Evolutionary conservation across 1,140 invertebrate genomes (phyloP), one percentile per base, ranked within the genome.

Genomic region (Drosophila varians): DNA sequence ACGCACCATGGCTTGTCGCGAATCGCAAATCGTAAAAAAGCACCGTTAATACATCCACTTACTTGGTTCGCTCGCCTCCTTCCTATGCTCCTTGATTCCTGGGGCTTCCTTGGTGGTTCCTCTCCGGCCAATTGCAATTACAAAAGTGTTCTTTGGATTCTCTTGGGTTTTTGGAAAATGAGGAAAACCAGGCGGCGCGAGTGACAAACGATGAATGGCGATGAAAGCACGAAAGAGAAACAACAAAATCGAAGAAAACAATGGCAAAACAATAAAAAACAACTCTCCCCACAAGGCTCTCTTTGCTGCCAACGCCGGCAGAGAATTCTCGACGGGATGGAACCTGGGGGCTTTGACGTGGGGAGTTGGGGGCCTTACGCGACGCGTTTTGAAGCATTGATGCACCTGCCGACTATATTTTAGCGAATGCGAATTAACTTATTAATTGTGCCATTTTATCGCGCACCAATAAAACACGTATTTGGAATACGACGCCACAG

Each of bases 131-230:
- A 5, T 38, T 12, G 36, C 16, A 14, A 12, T 14, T 16, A 4
- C 36, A 38, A 14, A 12, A 34, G 18, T 45, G n/a, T 31, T 43
- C 43, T 19, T 21, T 34, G 8, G 14, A 21, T 19, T 36, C 38
- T 45, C 43, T 28, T 11, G 3, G 1, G 12, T 46, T 28, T 45
- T 55, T 40, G 38, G 38, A 18, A 42, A 18, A 16, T 16, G 14
- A 18, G 38, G 38, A 42, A 18, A 42, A 42, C 38, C 38, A 42
- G 16, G 38, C 38, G 14, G 5, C 14, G 61, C 62, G 79, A 86
- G 76, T 73, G 76, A 76, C 74, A 65, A 86, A 86, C 76, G 77
- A 79, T 84, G 80, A 84, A 84, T 84, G 80, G 70, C 58, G 38
- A 42, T 16, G 38, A 36, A 31, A 31, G 28, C 28, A 36, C 34